Evolutionary conservation across 2,888 invertebrate species (phyloP), one percentile per base, ranked within the genome.

Genomic region (Cerceris ruficornis): DNA sequence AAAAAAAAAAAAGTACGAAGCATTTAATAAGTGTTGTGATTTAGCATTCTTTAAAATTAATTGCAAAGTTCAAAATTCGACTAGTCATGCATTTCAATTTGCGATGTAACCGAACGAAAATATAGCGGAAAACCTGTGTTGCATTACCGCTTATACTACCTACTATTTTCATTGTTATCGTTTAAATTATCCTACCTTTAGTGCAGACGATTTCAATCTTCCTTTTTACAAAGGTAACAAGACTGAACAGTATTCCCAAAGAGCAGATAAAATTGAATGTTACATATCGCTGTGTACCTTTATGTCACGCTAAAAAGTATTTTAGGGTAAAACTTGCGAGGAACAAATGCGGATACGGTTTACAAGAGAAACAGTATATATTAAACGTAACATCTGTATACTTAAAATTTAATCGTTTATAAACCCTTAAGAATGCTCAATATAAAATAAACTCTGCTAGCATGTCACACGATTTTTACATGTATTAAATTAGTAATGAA

Each of bases 1-100:
- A 28, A 58, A 72, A 67, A 50, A 15, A 50, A 49, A 58, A 14
- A 54, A 65, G 28, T n/a, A 14, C 13, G 39, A 28, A 28, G 50
- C 13, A 62, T 49, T 15, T 54, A 17, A 52, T 54, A 61, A 14
- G 46, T 9, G 15, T 17, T 42, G 43, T 43, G 50, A 54, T 15
- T 46, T 41, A 28, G 28, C 14, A 46, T 13, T 73, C 39, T 52
- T 59, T 59, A 13, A 14, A 52, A 42, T 41, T 52, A 50, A 17
- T 70, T 55, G 50, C 55, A 65, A 46, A 46, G 43, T 28, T 55
- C 5, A 6, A 17, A 57, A 66, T 42, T 43, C 55, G 58, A 62
- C 62, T 74, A 77, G 66, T 77, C 62, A 77, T 28, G 50, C 11
- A 58, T 54, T 62, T 14, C 65, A 69, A 77, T 75, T 28, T 66